These are phyloP conservation scores for Austrolebias charrua DNA, from an alignment of 2,797 vertebrate species.

Conservation along the genomic window DNA sequence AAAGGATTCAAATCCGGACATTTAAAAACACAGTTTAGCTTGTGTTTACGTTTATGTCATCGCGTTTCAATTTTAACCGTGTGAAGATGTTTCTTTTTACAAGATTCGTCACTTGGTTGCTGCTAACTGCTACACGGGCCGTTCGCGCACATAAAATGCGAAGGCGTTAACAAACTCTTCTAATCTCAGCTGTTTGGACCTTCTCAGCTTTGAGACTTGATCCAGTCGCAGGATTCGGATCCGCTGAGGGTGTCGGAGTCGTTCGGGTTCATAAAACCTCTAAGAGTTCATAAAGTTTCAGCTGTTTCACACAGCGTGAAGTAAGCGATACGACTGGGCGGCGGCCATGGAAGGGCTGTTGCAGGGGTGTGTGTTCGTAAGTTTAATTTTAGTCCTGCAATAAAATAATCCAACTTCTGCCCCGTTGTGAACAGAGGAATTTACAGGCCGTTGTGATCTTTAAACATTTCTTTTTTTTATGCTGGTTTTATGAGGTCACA, in stretches of 20 bases:
- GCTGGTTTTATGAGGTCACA: constrained; percentile 84
- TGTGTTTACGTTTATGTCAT: not conserved
- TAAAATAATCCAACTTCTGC: constrained; percentile 67
- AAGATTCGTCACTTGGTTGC: constrained; percentile 16
- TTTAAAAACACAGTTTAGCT: not conserved
- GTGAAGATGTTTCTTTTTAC: constrained; percentile 3
- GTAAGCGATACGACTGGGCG: not conserved
- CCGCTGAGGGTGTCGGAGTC: constrained; percentile 12
- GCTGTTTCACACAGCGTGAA: constrained; percentile 4
- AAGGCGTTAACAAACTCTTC: constrained; percentile 39
- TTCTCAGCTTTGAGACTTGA: constrained; percentile 12
- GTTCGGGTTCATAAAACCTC: constrained; percentile 38
- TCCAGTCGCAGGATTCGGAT: constrained; percentile 25
- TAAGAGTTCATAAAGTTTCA: constrained; percentile 25
- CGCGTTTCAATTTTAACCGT: not conserved
- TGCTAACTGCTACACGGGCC: not conserved
- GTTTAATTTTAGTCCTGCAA: constrained; percentile 66
- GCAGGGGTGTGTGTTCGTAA: constrained; percentile 30
- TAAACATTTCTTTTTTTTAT: constrained; percentile 72
- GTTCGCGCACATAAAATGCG: constrained; percentile 39
- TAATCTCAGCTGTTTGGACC: constrained; percentile 34
- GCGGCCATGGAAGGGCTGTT: no score
- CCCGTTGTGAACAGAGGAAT: constrained; percentile 71
- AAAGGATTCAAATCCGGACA: no score
- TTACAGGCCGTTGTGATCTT: constrained; percentile 78